Conservation (phyloP, 2,113 vertebrate genomes). For the Dasypus novemcinctus region DNA sequence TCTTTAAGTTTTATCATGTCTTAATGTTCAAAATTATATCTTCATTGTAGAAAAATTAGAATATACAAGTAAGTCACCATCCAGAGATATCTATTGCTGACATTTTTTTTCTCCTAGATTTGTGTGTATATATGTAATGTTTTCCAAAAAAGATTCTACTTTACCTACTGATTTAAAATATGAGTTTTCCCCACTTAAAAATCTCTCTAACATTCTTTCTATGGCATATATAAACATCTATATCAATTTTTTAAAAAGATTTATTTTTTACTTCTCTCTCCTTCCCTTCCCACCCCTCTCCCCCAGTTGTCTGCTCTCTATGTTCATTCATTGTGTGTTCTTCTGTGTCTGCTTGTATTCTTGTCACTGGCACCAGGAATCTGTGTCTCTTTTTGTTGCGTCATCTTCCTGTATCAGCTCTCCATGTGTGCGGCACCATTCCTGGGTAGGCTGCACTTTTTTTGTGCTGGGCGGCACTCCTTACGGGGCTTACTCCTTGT, state of each 20-base stretch:
- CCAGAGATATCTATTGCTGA: neutral
- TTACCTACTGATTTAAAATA: conserved; percentile 6
- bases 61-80: neutral
- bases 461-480: too few relatives aligned
- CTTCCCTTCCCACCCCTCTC: too few relatives aligned
- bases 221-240: neutral
- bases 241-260: conserved; percentile 20
- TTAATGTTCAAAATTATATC: neutral
- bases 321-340: too few relatives aligned
- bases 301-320: too few relatives aligned
- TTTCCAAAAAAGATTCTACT: neutral
- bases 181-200: neutral
- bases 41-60: conserved; percentile 13
- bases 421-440: too few relatives aligned
- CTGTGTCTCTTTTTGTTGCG: too few relatives aligned
- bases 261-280: too few relatives aligned
- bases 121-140: neutral
- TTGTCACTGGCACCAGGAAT: too few relatives aligned
- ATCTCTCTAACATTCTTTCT: neutral
- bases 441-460: too few relatives aligned
- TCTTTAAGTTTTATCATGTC: neutral
- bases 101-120: conserved; percentile 8
- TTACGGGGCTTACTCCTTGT: too few relatives aligned
- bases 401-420: too few relatives aligned
- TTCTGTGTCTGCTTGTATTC: too few relatives aligned